Base-by-base conservation (phyloP, 2,113 vertebrate genomes). In the Phalacrocorax brasilianus region DNA sequence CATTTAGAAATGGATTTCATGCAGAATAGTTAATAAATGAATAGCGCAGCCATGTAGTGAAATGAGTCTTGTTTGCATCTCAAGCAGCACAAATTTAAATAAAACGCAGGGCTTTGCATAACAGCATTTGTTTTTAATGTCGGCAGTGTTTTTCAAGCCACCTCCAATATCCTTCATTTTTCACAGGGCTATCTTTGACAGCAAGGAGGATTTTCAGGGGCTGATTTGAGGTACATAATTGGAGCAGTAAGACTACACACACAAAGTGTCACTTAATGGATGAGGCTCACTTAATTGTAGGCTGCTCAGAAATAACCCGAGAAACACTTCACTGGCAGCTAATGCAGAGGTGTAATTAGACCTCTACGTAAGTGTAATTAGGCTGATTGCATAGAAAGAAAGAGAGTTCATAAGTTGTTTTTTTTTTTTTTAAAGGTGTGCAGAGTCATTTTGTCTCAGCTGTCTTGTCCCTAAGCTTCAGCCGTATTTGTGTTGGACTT, bases 341-440 rank as follows among this genome's bases (percentile, higher is more conserved):
- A 98, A 98, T 98, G 98, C 98, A 98, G 98, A 96, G 97, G 97
- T 98, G 98, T 99, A 99, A 99, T 99, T 99, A 98, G 98, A 98
- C 97, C 98, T 98, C 98, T 98, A 97, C 98, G 98, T 98, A 98
- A 99, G 97, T 98, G 98, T 98, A 99, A 99, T 99, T 99, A 99
- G 98, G 97, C 98, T 98, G 98, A 98, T 99, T 99, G 98, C 98
- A 98, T 80, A 95, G 98, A 98, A 98, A 50, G 77, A 92, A 98
- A 98, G 98, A 98, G 97, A 97, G 94, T 96, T 96, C 96, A 80
- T 76, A 95, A 98, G 98, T 98, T 44, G 42, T 44, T 45, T 45
- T 45, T 45, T 44, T 44, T 98, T 98, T 99, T 96, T 96, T 98
- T 97, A 91, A 97, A 97, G 97, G 98, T 97, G 91, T 98, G 92